phyloP scores from a whole-genome alignment of 2,113 vertebrate species.

The Pteronura brasiliensis region DNA sequence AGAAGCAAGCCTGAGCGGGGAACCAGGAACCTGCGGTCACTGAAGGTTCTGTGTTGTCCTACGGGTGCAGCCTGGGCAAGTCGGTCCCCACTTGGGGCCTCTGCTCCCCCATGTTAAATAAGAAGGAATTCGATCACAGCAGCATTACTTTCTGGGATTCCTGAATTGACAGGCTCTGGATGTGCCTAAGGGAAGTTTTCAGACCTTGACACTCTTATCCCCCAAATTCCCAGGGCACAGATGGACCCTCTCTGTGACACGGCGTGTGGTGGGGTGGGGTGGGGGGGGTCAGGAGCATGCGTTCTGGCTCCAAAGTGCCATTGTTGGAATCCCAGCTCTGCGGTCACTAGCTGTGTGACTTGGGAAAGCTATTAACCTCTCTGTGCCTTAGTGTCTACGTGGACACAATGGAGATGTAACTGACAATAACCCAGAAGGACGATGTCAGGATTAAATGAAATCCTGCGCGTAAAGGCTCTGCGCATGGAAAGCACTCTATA shows the following conservation, averaged over 20 bases:
- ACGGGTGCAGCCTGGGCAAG: neutral
- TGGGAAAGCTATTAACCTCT: neutral
- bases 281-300: neutral
- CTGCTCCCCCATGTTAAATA: neutral
- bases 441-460: neutral
- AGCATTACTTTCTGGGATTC: neutral
- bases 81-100: neutral
- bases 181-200: neutral
- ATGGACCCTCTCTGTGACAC: neutral
- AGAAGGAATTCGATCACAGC: neutral
- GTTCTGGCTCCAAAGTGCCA: neutral
- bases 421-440: too few relatives aligned
- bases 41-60: neutral
- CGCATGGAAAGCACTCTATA: neutral
- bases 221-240: conserved; percentile 16
- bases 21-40: neutral
- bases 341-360: neutral
- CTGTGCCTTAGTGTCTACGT: neutral
- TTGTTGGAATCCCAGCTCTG: neutral
- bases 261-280: too few relatives aligned
- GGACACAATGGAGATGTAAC: neutral
- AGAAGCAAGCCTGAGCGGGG: neutral
- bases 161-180: neutral
- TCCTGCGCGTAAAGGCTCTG: neutral
- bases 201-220: fast-evolving